A percentile compares a stretch with the other conserved stretches of the same genome.
Evolutionary conservation across 2,888 invertebrate genomes (phyloP).

Genomic region (Chrysolina haemoptera): DNA sequence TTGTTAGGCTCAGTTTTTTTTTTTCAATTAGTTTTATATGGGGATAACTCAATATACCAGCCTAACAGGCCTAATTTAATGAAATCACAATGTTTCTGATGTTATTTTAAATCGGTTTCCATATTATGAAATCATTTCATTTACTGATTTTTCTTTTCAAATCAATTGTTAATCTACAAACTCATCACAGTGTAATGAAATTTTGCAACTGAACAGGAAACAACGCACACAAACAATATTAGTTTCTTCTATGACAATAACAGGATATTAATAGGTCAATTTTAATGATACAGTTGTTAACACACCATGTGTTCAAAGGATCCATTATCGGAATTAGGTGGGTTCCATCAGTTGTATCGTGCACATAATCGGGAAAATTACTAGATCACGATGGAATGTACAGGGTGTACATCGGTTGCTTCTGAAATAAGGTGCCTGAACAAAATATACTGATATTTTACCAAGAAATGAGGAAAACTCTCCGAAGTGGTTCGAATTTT

Average conservation of each 20-base stretch:
- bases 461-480: too few relatives aligned
- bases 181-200: constrained; percentile 34
- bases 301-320: constrained; percentile 8
- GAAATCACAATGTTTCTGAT: too few relatives aligned
- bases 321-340: neutral
- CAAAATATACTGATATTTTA: too few relatives aligned
- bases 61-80: too few relatives aligned
- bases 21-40: too few relatives aligned
- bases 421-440: too few relatives aligned
- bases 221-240: constrained; percentile 42
- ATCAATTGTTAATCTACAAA: constrained; percentile 32
- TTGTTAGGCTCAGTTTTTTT: too few relatives aligned
- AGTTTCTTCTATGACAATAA: constrained; percentile 38
- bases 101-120: too few relatives aligned
- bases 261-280: constrained; percentile 43
- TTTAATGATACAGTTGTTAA: constrained; percentile 30
- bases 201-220: constrained; percentile 40
- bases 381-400: too few relatives aligned
- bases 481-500: too few relatives aligned
- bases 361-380: neutral
- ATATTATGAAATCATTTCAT: neutral
- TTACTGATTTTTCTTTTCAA: neutral
- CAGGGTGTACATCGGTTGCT: too few relatives aligned
- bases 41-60: too few relatives aligned
- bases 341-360: neutral